Evolutionary conservation across 1,140 invertebrate genomes (phyloP).

Genomic region (Pogonognathellus flavescens): DNA sequence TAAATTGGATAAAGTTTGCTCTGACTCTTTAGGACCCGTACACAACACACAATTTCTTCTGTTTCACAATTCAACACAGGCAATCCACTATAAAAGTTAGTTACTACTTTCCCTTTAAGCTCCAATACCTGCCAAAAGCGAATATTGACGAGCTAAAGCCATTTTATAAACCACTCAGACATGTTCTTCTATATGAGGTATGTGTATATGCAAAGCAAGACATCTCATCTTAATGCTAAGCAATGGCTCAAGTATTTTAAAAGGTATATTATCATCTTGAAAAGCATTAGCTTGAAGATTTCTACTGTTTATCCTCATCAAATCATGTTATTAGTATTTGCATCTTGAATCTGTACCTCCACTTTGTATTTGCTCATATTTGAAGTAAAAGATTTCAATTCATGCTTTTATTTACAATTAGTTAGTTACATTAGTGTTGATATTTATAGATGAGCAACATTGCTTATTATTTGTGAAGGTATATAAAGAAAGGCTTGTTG

Average conservation of each 20-base stretch:
- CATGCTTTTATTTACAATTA: conserved; percentile 6
- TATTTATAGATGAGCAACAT: neutral
- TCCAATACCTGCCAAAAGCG: neutral
- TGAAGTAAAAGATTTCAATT: neutral
- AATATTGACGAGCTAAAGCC: neutral
- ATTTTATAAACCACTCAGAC: no score
- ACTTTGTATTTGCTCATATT: neutral
- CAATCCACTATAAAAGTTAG: neutral
- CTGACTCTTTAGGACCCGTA: neutral
- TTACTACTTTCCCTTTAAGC: neutral
- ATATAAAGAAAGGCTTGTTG: conserved; percentile 46
- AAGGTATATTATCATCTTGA: conserved; percentile 20
- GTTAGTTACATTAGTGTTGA: conserved; percentile 15
- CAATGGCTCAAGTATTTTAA: neutral
- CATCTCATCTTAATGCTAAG: neutral
- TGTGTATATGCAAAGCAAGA: neutral
- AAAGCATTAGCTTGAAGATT: neutral
- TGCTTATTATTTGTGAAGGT: neutral
- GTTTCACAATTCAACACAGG: neutral
- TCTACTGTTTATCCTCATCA: no score
- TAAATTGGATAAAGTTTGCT: neutral
- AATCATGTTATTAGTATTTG: no score
- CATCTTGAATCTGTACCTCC: neutral
- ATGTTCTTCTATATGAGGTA: neutral
- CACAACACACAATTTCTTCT: neutral